Evolutionary conservation across 2,113 vertebrate genomes (phyloP), one percentile per base, ranked within the genome.

Genomic region (Puntigrus tetrazona): DNA sequence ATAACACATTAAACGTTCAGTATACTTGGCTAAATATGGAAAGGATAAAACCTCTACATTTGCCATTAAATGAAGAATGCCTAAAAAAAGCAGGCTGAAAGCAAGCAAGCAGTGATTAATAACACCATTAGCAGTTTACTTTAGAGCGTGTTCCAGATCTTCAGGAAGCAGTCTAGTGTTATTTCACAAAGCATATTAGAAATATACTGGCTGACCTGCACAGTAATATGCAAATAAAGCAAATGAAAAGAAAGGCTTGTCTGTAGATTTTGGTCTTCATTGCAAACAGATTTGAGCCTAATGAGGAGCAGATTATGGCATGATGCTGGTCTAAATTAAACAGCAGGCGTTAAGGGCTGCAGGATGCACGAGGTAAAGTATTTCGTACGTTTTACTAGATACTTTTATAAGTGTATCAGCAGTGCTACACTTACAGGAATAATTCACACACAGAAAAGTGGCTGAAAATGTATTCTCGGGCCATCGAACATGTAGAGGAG

Each of bases 301-400:
- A 88, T 52, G 63, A 84, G 86, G 63, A 87, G 80, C 88, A 87
- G 83, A 85, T 45, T 25, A 50, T 9, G 59, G 25, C 59, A 67
- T 55, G 4, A 36, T 81, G 27, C 86, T 87, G 88, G 80, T 85
- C 45, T 65, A 52, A 81, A 86, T 86, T 86, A 86, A 70, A 84
- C 34, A 59, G 3, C 67, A 47, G 43, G 27, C 59, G 75, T 82
- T 84, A 31, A 72, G 65, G 73, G 38, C 9, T 18, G 29, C 27
- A n/a, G 36, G 31, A 79, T 14, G 34, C 59, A 80, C 41, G 67
- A 45, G 63, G n/a, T 45, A 79, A 80, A 67, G 43, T 13, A 20
- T 75, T 31, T 31, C 29, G 7, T 29, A 75, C 50, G 73, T 27
- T 75, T 75, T 50, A 50, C 69, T n/a, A 43, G 31, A 69, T 22